These are phyloP conservation scores for Cygnus olor DNA, from an alignment of 2,797 vertebrate species.

Conservation along the genomic window DNA sequence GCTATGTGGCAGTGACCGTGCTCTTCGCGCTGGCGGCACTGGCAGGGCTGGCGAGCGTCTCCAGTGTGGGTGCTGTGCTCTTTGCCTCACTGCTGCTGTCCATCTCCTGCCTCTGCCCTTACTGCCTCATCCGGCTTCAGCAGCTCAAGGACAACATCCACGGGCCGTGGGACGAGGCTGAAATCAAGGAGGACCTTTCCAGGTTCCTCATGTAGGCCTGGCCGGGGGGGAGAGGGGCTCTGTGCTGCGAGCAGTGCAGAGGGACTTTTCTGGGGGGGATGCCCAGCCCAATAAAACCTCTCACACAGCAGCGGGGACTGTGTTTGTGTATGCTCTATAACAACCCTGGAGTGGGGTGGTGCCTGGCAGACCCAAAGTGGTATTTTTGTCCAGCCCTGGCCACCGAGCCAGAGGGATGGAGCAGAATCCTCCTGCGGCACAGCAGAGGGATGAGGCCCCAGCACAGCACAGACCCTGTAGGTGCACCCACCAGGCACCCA, in stretches of 20 bases:
- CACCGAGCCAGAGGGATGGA: background rate
- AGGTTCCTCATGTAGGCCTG: slow-evolving; percentile 81
- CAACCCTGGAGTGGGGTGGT: fast-evolving
- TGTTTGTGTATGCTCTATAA: background rate
- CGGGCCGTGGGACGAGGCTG: slow-evolving; percentile 97
- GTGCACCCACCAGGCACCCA: fast-evolving
- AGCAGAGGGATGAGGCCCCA: background rate
- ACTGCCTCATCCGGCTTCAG: slow-evolving; percentile 90
- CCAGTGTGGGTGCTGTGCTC: slow-evolving; percentile 84
- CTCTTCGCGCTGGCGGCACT: slow-evolving; percentile 85
- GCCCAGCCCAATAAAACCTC: slow-evolving; percentile 38
- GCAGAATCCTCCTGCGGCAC: background rate
- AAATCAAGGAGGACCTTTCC: slow-evolving; percentile 94
- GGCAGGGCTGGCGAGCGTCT: slow-evolving; percentile 82
- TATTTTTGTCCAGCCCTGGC: background rate
- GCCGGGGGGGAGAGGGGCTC: fast-evolving
- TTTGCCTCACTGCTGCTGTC: slow-evolving; percentile 83
- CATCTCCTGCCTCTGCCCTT: slow-evolving; percentile 89
- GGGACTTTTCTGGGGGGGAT: background rate
- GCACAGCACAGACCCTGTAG: background rate
- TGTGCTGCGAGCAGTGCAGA: background rate
- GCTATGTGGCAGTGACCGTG: slow-evolving; percentile 84
- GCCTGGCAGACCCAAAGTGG: background rate
- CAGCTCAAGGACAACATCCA: slow-evolving; percentile 98
- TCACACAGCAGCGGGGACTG: background rate